Conservation (phyloP, 2,113 vertebrate genomes). For the Chionis minor region DNA sequence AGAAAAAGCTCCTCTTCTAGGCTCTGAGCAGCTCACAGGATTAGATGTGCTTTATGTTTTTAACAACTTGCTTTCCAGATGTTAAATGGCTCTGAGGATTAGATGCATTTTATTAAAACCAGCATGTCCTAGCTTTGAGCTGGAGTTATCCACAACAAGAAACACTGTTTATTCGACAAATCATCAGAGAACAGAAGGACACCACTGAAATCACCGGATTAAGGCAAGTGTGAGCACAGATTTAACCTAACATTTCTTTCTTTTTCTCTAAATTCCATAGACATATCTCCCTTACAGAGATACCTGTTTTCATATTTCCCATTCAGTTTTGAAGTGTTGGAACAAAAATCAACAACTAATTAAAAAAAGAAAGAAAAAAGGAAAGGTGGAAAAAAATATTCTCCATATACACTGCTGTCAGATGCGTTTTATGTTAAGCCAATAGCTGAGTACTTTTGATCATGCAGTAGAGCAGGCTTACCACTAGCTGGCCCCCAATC, state of each 20-base stretch:
- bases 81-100: slow-evolving; percentile 54
- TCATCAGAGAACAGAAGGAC: slow-evolving; percentile 18
- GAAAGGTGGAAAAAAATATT: background rate
- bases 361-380: background rate
- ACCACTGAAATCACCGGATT: slow-evolving; percentile 33
- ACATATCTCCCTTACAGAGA: background rate
- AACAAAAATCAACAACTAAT: background rate
- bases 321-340: background rate
- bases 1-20: slow-evolving; percentile 23
- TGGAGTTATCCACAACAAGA: background rate
- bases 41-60: slow-evolving; percentile 60
- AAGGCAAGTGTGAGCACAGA: slow-evolving; percentile 16
- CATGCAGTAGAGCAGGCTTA: background rate
- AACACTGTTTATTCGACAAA: background rate
- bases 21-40: slow-evolving; percentile 38
- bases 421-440: background rate
- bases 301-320: background rate
- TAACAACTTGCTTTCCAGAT: slow-evolving; percentile 63
- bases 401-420: background rate
- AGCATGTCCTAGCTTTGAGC: background rate
- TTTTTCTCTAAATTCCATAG: background rate
- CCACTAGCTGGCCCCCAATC: background rate
- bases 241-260: slow-evolving; percentile 9
- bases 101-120: slow-evolving; percentile 54
- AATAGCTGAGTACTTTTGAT: background rate